These are phyloP conservation scores for Globodera rostochiensis DNA, from an alignment of 1,140 invertebrate genomes.

Conservation along the genomic window DNA sequence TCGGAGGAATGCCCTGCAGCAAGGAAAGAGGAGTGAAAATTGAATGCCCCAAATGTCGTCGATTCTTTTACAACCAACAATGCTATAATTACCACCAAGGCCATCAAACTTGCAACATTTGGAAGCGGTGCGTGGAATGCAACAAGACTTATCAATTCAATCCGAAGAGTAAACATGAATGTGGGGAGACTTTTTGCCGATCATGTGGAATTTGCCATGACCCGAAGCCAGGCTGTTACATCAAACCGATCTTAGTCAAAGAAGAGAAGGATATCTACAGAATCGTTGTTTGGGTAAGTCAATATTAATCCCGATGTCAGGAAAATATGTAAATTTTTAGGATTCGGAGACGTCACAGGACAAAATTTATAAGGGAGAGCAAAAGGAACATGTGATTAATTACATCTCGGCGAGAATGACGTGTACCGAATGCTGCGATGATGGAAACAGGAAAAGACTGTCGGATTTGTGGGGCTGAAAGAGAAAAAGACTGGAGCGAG, in stretches of 20 bases:
- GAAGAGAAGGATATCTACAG: not conserved
- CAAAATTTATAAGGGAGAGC: not conserved
- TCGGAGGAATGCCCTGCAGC: no score
- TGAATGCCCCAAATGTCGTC: no score
- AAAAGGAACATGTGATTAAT: not conserved
- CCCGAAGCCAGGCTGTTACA: not conserved
- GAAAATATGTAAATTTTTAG: no score
- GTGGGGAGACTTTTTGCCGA: not conserved
- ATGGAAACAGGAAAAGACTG: not conserved
- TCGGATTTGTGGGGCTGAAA: not conserved
- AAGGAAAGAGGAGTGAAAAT: no score
- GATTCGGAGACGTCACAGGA: conserved; percentile 5
- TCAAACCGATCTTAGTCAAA: not conserved
- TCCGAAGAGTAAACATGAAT: not conserved
- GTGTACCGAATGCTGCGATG: not conserved
- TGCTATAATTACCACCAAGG: not conserved
- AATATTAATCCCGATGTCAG: no score
- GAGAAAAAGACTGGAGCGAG: conserved; percentile 1
- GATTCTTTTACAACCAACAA: no score
- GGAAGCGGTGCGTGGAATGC: not conserved
- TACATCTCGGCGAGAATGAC: not conserved
- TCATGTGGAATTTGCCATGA: not conserved
- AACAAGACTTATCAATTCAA: not conserved
- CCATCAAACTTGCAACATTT: not conserved
- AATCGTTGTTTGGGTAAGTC: not conserved